phyloP scores from a whole-genome alignment of 2,888 invertebrate genomes.

The Clitarchus hookeri region DNA sequence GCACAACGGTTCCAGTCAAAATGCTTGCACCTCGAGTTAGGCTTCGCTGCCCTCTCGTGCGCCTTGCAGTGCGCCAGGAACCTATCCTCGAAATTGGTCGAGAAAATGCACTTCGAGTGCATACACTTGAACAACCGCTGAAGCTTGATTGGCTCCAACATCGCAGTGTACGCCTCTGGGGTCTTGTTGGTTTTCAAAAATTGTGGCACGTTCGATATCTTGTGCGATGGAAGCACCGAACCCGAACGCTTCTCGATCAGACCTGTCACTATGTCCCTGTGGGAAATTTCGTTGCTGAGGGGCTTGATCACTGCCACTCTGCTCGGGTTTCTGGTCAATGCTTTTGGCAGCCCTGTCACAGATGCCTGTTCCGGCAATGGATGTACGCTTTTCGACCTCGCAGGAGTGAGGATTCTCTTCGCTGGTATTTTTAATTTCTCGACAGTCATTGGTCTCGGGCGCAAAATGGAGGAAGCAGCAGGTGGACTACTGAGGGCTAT shows the following conservation, averaged over 20 bases:
- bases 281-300: background rate
- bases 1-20: constrained; percentile 60
- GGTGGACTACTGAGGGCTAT: background rate
- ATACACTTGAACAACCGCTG: constrained; percentile 63
- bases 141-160: constrained; percentile 53
- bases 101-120: constrained; percentile 57
- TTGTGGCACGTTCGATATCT: constrained; percentile 25
- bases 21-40: constrained; percentile 43
- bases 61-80: constrained; percentile 55
- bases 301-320: background rate
- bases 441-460: background rate
- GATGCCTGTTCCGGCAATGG: background rate
- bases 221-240: background rate
- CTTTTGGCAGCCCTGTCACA: background rate
- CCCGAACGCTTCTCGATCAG: no score
- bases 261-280: background rate
- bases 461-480: background rate
- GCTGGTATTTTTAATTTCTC: background rate
- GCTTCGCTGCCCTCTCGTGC: constrained; percentile 50
- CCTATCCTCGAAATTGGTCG: constrained; percentile 51
- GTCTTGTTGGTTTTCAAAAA: constrained; percentile 37
- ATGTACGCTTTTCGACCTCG: no score
- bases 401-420: no score
- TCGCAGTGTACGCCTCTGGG: constrained; percentile 40
- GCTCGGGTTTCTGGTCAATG: background rate